Base-by-base conservation (phyloP, 2,888 invertebrate genomes). In the Caradrina kadenii region DNA sequence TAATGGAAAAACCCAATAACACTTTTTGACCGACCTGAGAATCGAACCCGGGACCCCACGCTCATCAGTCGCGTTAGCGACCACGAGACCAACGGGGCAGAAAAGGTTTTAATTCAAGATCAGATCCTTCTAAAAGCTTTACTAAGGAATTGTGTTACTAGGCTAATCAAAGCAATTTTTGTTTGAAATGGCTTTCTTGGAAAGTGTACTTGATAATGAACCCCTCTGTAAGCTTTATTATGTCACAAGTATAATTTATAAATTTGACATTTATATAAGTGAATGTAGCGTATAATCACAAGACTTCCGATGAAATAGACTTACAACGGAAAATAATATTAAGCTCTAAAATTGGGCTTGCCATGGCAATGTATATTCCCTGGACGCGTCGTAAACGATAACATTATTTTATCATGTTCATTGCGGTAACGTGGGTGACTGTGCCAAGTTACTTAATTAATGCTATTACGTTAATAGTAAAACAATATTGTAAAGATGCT, bases 291-390 rank as follows among this genome's bases (percentile, higher is more conserved):
- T n/a, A 2, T 15, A 31, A 21, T 53, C 17, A n/a, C 11, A 5
- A 21, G 21, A 39, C 39, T 13, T 39, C 11, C 11, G 39, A 13
- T 54, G 17, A 45, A 53, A 10, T 42, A 21, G 52, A 42, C 42
- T n/a, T 53, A 67, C 21, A 10, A n/a, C 2, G n/a, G n/a, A 53
- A 22, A n/a, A 53, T 45, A 21, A 21, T n/a, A 48, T 48, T 48
- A 58, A 48, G 21, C 21, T 13, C 48, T 48, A 54, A 35, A 31
- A 42, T 26, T 39, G 17, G 19, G 17, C 13, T 54, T 45, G n/a
- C 31, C 69, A 35, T 49, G 17, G 49, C 69, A 48, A 69, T 49
- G 35, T 48, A 42, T 45, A 68, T 19, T 35, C 22, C 35, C 45
- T 13, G 10, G 17, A 26, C 22, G 35, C 17, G 17, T 54, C 22